A percentile compares a stretch with the other conserved stretches of the same genome.
Conservation (phyloP, 2,113 vertebrate genomes). For the Festucalex cinctus region DNA sequence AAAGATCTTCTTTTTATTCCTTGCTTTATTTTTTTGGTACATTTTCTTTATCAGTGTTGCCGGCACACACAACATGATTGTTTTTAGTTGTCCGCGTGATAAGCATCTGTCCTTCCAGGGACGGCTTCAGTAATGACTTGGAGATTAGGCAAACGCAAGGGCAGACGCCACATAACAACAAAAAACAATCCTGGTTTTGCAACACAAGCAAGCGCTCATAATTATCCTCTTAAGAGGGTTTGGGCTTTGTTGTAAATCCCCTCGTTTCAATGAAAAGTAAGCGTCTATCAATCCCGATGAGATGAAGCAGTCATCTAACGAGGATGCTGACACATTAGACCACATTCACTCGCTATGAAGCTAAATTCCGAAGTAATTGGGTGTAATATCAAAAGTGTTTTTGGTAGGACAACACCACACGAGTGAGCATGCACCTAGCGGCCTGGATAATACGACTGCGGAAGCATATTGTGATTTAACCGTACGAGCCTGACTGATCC, state of each 20-base stretch:
- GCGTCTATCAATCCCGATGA: not conserved
- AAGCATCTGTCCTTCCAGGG: conserved; percentile 23
- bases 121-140: conserved; percentile 32
- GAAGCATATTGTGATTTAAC: not conserved
- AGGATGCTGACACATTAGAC: not conserved
- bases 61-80: not conserved
- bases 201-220: conserved; percentile 42
- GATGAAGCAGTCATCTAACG: not conserved
- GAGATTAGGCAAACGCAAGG: conserved; percentile 31
- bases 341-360: not conserved
- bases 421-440: not conserved
- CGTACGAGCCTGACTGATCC: not conserved
- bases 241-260: conserved; percentile 48
- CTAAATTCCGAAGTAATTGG: not conserved
- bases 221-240: conserved; percentile 49
- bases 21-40: too few species aligned
- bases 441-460: not conserved
- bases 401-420: not conserved
- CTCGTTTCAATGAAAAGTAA: conserved; percentile 30
- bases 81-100: conserved; percentile 11
- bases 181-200: conserved; percentile 22
- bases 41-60: not conserved
- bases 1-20: too few species aligned
- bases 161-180: conserved; percentile 15
- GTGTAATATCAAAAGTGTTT: not conserved